These are phyloP conservation scores for Physella acuta DNA, from an alignment of 1,140 invertebrate species.

Conservation along the genomic window DNA sequence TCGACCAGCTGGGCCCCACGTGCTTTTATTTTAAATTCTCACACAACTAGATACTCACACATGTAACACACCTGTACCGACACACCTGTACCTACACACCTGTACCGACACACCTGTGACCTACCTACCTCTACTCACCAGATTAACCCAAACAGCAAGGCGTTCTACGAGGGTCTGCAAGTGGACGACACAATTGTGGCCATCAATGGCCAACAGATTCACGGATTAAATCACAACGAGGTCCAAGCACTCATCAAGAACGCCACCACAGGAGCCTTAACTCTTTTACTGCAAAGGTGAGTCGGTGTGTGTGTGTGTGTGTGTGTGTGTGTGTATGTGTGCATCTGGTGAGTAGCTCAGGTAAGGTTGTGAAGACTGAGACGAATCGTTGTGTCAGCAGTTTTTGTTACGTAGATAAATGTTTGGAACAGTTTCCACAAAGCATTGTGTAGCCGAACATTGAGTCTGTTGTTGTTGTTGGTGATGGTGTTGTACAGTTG, in stretches of 20 bases:
- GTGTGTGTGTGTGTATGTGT: background rate
- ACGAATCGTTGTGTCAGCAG: too few species aligned
- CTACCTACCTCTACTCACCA: slow-evolving; percentile 24
- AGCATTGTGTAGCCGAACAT: too few species aligned
- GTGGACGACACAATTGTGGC: slow-evolving; percentile 49
- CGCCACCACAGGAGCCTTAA: slow-evolving; percentile 26
- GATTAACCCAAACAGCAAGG: slow-evolving; percentile 59
- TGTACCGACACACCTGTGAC: background rate
- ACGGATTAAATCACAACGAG: slow-evolving; percentile 50
- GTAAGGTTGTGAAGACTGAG: too few species aligned
- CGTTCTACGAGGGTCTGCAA: slow-evolving; percentile 53
- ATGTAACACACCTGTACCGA: too few species aligned
- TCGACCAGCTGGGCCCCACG: too few species aligned
- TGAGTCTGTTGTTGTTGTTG: too few species aligned
- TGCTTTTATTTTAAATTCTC: background rate
- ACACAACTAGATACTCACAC: background rate
- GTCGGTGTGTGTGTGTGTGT: background rate
- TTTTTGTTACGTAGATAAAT: too few species aligned
- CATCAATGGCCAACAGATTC: slow-evolving; percentile 49
- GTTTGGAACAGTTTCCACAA: too few species aligned
- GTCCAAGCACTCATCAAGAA: slow-evolving; percentile 53
- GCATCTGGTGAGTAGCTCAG: too few species aligned
- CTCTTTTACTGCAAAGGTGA: slow-evolving; percentile 18
- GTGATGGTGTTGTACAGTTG: too few species aligned
- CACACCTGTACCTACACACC: background rate